Base-by-base conservation (phyloP, 1,140 invertebrate species). In the Helicoverpa zea region DNA sequence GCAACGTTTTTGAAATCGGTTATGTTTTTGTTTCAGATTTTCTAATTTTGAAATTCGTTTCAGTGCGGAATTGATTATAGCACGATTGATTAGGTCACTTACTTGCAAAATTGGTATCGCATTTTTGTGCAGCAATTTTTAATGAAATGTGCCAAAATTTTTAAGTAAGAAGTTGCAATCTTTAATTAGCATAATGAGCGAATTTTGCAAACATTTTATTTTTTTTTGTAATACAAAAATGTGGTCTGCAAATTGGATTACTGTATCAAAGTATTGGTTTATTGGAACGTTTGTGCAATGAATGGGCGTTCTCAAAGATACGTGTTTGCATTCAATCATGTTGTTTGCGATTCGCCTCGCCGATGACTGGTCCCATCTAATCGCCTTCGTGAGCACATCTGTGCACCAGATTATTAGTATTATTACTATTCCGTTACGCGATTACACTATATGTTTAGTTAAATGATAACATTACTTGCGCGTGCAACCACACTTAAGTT, bases 321-420 rank as follows among this genome's bases (percentile, higher is more conserved):
- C 78, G 74, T 80, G 82, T 70, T 83, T 68, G 74, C 56, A 73
- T 83, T 82, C 82, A 83, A 83, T 82, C 73, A 82, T 18, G 78
- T 82, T 68, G 76, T 85, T 83, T 82, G 80, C 74, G 64, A 85
- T 85, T 85, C 66, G 82, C 64, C 49, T 56, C 52, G 68, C 61
- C 58, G 68, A 80, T 81, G 77, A 83, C 23, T 81, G 76, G 79
- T 79, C 54, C 72, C 30, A 77, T 76, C 54, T 81, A 81, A 81
- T 76, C 64, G 47, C 43, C 56, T 35, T 58, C 70, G 70, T 73
- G 70, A 56, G 23, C 70, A 58, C 29, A 73, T 73, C 68, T 73
- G 70, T 73, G 18, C 70, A 58, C 70, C 47, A 52, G 54, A 73
- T 72, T 73, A 73, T 73, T 73, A 56, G 52, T 72, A 56, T 43